These are phyloP conservation scores for Cyaniris semiargus DNA, from an alignment of 2,888 invertebrate species.

Conservation along the genomic window DNA sequence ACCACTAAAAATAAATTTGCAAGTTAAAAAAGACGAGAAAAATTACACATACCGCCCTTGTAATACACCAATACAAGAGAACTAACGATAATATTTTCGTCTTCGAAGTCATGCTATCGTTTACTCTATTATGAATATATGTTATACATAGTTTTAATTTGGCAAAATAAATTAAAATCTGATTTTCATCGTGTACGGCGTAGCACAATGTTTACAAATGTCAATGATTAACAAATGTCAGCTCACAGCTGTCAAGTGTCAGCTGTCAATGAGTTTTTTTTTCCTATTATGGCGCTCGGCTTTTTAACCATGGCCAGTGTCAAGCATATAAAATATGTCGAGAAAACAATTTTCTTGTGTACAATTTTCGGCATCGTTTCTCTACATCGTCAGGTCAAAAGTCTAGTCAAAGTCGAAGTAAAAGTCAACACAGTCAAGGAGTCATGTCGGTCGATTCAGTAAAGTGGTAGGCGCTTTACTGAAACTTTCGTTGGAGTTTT, in stretches of 20 bases:
- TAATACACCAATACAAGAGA: conserved; percentile 5
- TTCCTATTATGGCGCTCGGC: no score
- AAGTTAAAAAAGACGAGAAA: not conserved
- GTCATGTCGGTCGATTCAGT: no score
- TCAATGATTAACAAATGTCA: conserved; percentile 11
- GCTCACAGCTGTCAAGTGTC: not conserved
- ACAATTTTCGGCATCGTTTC: no score
- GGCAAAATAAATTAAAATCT: not conserved
- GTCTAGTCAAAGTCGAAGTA: no score
- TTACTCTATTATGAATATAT: not conserved
- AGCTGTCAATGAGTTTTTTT: no score
- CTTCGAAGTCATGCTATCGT: conserved; percentile 45
- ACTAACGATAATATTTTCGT: conserved; percentile 58
- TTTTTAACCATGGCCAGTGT: no score
- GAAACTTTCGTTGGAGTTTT: no score
- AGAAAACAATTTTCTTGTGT: no score
- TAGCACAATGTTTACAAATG: not conserved
- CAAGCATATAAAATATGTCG: no score
- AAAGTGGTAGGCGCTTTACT: no score
- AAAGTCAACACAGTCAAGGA: no score
- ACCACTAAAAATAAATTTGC: conserved; percentile 55
- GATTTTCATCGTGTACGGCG: not conserved
- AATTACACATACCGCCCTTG: not conserved
- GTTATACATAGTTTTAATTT: not conserved
- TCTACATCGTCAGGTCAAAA: no score